Evolutionary conservation across 2,888 invertebrate species (phyloP).

Genomic region (Drosophila differens): DNA sequence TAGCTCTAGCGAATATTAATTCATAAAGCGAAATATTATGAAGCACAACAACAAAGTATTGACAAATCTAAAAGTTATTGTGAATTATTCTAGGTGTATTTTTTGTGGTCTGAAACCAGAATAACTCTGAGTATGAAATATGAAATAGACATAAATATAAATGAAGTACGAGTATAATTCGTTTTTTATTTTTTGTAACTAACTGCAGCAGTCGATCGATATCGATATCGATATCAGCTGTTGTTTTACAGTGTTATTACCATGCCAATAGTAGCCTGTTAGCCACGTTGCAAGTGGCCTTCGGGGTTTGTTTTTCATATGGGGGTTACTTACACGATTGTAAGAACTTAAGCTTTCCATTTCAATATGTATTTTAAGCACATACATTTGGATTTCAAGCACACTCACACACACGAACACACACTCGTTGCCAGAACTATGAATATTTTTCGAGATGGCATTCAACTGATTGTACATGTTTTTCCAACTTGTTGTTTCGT

Average conservation of each 20-base stretch:
- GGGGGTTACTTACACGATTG: background rate
- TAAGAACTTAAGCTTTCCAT: background rate
- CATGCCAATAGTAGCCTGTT: background rate
- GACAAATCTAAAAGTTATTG: background rate
- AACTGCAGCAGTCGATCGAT: background rate
- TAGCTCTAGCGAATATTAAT: background rate
- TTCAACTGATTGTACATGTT: constrained; percentile 12
- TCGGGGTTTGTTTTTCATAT: background rate
- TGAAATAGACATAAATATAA: background rate
- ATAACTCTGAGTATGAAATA: no score
- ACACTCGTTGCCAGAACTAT: background rate
- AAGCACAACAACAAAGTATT: background rate
- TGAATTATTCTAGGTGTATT: background rate
- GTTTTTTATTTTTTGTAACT: background rate
- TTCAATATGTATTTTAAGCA: background rate
- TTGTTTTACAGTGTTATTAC: background rate
- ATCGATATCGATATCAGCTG: background rate
- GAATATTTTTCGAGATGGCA: background rate
- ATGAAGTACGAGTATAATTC: background rate
- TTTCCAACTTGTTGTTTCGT: background rate
- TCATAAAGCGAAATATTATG: background rate
- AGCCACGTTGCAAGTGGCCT: background rate
- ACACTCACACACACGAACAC: background rate
- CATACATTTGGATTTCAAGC: background rate
- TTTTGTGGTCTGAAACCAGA: background rate